Base-by-base conservation (phyloP, 2,113 vertebrate species). In the Enhydra lutris region DNA sequence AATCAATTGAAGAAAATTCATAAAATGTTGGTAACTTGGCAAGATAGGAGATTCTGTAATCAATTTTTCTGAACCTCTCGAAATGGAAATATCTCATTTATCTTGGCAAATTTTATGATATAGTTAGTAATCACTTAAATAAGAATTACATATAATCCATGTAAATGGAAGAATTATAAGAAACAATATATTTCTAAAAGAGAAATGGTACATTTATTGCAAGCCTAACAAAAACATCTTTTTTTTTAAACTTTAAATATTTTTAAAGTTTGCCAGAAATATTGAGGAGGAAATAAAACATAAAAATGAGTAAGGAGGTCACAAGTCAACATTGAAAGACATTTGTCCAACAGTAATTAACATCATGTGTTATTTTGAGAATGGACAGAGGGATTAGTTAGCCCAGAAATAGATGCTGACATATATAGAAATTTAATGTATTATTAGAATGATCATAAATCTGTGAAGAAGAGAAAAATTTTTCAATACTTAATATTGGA, bases 271-370 rank as follows among this genome's bases (percentile, higher is more conserved):
- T 59, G 8, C 47, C 47, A 85, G 36, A 93, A 36, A 50, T 84
- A 45, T 11, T 76, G 57, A 84, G 20, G 47, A 93, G 71, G 63
- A 92, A 81, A 89, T 96, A 91, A 93, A 93, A 93, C 26, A 82
- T 67, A 29, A 89, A 86, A 79, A 67, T 79, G 29, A 87, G 42
- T 57, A 83, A 31, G 1, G 10, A 79, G 21, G 13, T 82, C 31
- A 90, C 12, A 17, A 42, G 42, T 31, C 36, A 94, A 7, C 4
- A 24, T 29, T 63, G 2, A 4, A 61, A 78, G 57, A 57, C 31
- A 50, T 34, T 73, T 80, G 14, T 42, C 24, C 4, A 57, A 50
- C 55, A 45, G 42, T 93, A 71, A 69, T 63, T 55, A 86, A 71
- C 52, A 63, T 86, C 45, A 63, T 55, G 15, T 71, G 21, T 92